Base-by-base conservation (phyloP, 2,888 invertebrate species). In the Scelioninae gen. 2 region DNA sequence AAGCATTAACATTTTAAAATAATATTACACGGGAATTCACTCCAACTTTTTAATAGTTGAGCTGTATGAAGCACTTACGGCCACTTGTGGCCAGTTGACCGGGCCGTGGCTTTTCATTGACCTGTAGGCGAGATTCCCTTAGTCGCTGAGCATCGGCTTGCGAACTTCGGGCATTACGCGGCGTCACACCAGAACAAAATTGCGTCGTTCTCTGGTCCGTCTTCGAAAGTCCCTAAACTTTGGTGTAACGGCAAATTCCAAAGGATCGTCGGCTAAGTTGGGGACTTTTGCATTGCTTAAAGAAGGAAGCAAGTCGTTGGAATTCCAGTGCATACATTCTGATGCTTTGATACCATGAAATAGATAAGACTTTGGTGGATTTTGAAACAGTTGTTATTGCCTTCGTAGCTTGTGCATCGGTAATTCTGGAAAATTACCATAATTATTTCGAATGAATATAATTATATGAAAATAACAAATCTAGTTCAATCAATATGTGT, bases 71-170 rank as follows among this genome's bases (percentile, higher is more conserved):
- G 48, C 77, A 76, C 77, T 80, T 79, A 78, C 67, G 69, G 74
- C 78, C 80, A 81, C 80, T 82, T 79, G 81, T 77, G 81, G 78
- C 70, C 77, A 77, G 76, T 80, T 81, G 81, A 82, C 78, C 80
- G 71, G 69, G 65, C 73, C 76, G 63, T 75, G 74, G 77, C 74
- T 74, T 80, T 70, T 58, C 76, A 79, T 81, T 80, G 81, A 83
- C 81, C 79, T 57, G 13, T 48, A 22, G 41, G 45, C 58, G 76
- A 73, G 76, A 76, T 77, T 76, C 77, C 64, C 67, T 57, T 19
- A 58, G 71, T 71, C 70, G 35, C 45, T 61, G 64, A 43, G 33
- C 52, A 11, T 41, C 48, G 37, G 64, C 39, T 55, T 52, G 46
- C 65, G 45, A 77, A 77, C 52, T 73, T 76, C 39, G 72, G 57